Base-by-base conservation (phyloP, 2,113 vertebrate genomes). In the Protobothrops flavoviridis region DNA sequence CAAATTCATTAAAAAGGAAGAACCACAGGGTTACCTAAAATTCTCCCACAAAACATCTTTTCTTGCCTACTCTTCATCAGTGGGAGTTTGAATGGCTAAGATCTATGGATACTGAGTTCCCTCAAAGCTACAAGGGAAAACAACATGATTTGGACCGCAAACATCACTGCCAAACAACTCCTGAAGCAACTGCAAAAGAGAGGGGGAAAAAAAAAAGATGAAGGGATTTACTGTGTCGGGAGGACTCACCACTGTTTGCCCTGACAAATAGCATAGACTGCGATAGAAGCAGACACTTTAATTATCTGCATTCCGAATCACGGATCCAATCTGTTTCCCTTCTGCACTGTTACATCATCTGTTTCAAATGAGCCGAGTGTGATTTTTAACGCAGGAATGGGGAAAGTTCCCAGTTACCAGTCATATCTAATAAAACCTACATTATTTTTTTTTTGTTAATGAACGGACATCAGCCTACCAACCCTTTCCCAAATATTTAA, bases 381-480 rank as follows among this genome's bases (percentile, higher is more conserved):
- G 96, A 94, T 95, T 97, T 95, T 93, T 91, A 94, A 93, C 90
- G 23, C 92, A 95, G 93, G 96, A 94, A 94, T 94, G 93, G 7
- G 94, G 86, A 2, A 0, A 43, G 91, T 91, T 96, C 95, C 92
- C 89, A 95, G 85, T 91, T 89, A 96, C 95, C 81, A 96, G 95
- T 97, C 94, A 94, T 29, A n/a, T 96, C 96, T 96, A 96, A 97
- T 97, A 97, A 97, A 96, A 91, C 91, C 59, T 64, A 94, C 96
- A 93, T 95, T 85, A 93, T 95, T 85, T 85, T 96, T 95, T 90
- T 64, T 96, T 95, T 90, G n/a, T 13, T 93, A 91, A 64, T 92
- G 94, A 94, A 95, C 95, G 92, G 96, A 94, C 39, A 94, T 50
- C 89, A 94, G 92, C 93, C 87, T 50, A 95, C 93, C 91, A 90